Evolutionary conservation across 2,797 vertebrate genomes (phyloP).

Genomic region (Aeoliscus strigatus): DNA sequence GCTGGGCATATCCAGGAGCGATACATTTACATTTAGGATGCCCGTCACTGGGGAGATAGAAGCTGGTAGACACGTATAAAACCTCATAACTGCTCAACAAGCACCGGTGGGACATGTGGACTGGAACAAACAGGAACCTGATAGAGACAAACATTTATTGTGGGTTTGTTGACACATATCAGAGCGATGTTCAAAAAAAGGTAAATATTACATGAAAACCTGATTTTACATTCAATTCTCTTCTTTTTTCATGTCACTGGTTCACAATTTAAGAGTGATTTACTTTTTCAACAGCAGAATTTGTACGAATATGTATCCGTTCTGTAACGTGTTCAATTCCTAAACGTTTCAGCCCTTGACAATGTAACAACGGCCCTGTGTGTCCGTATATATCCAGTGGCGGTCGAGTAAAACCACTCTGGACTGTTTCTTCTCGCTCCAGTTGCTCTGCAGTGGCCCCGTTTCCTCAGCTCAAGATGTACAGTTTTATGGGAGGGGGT

Average conservation of each 20-base stretch:
- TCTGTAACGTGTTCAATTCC: background rate
- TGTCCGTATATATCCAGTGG: background rate
- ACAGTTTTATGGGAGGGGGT: slow-evolving; percentile 88
- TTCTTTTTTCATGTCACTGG: background rate
- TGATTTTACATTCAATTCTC: background rate
- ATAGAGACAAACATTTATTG: slow-evolving; percentile 13
- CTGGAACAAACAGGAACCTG: slow-evolving; percentile 13
- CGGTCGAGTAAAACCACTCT: background rate
- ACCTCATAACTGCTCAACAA: slow-evolving; percentile 34
- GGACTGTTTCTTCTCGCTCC: background rate
- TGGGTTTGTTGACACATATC: slow-evolving; percentile 12
- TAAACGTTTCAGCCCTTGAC: background rate
- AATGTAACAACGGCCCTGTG: background rate
- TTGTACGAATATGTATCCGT: no score
- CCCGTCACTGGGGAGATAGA: slow-evolving; percentile 21
- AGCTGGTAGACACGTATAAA: slow-evolving; percentile 25
- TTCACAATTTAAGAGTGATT: no score
- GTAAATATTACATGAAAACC: slow-evolving; percentile 45
- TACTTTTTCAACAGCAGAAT: background rate
- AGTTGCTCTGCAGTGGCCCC: slow-evolving; percentile 49
- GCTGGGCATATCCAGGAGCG: slow-evolving; percentile 2
- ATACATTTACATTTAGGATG: slow-evolving; percentile 23
- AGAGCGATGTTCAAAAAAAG: slow-evolving; percentile 45
- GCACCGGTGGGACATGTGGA: slow-evolving; percentile 14
- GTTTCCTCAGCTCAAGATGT: slow-evolving; percentile 75